These are phyloP conservation scores for Lamellibrachia columna DNA, from an alignment of 2,888 invertebrate species.

Conservation along the genomic window DNA sequence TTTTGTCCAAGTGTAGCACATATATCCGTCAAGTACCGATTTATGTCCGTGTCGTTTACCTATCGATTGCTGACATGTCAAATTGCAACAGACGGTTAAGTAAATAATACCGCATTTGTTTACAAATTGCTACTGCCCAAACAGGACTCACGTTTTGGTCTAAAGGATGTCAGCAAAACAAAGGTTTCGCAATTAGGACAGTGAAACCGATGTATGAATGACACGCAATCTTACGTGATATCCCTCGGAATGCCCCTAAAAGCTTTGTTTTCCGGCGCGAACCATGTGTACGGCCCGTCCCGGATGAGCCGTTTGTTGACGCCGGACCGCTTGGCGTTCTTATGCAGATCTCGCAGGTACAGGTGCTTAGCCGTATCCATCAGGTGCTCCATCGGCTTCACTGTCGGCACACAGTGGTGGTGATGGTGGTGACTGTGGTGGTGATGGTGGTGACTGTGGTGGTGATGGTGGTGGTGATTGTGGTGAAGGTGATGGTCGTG, in stretches of 20 bases:
- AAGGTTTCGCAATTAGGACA: not conserved
- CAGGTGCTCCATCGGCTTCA: constrained; percentile 67
- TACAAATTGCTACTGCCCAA: too few species aligned
- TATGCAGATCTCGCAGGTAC: constrained; percentile 67
- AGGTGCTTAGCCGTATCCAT: constrained; percentile 67
- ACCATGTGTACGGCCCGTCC: constrained; percentile 67
- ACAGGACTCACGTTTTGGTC: too few species aligned
- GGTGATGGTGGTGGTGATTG: too few species aligned
- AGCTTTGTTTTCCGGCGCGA: constrained; percentile 68
- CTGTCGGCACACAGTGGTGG: constrained; percentile 49
- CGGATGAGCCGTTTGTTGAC: constrained; percentile 52
- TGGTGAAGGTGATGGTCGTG: not conserved
- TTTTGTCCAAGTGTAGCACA: too few species aligned
- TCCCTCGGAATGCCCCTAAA: constrained; percentile 53
- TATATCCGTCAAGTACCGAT: too few species aligned
- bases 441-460: not conserved
- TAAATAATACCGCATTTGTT: too few species aligned
- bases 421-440: not conserved
- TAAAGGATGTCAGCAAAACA: not conserved
- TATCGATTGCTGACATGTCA: too few species aligned
- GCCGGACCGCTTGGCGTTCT: constrained; percentile 65
- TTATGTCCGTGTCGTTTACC: too few species aligned
- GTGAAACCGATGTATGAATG: not conserved
- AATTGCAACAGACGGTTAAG: too few species aligned
- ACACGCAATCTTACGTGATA: constrained; percentile 56